A percentile compares a stretch with the other conserved stretches of the same genome.
These are phyloP conservation scores for Ganaspis brasiliensis DNA, from an alignment of 2,888 invertebrate species.

Conservation along the genomic window DNA sequence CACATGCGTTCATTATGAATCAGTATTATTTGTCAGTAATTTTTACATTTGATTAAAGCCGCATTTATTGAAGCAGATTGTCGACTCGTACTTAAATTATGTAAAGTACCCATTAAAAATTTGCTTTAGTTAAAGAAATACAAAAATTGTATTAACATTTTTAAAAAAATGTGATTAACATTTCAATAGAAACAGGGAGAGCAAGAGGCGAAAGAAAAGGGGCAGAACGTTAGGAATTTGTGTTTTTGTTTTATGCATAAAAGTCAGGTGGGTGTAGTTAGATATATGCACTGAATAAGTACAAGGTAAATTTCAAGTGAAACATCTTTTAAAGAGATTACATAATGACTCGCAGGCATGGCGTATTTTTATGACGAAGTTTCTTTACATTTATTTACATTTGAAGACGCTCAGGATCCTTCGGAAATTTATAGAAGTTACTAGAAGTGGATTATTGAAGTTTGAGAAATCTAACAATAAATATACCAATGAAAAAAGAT, in stretches of 20 bases:
- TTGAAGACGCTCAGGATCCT: conserved; percentile 33
- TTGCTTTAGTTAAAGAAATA: neutral
- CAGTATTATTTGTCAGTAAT: conserved; percentile 72
- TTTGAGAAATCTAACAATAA: conserved; percentile 11
- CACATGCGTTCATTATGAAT: conserved; percentile 72
- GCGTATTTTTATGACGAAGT: conserved; percentile 18
- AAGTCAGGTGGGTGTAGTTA: conserved; percentile 1
- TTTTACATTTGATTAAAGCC: conserved; percentile 58
- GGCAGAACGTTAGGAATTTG: neutral
- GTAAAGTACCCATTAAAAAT: no score
- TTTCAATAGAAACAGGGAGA: neutral
- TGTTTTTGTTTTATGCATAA: conserved; percentile 8
- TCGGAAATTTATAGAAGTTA: conserved; percentile 35
- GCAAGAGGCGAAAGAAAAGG: conserved; percentile 23
- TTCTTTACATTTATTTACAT: conserved; percentile 40
- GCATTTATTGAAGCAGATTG: conserved; percentile 68
- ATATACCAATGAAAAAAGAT: neutral
- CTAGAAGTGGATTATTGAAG: neutral
- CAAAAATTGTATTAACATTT: neutral
- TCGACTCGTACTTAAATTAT: conserved; percentile 62
- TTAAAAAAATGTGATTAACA: neutral
- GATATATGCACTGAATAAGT: conserved; percentile 1
- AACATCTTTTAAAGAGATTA: conserved; percentile 20
- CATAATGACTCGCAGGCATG: conserved; percentile 22
- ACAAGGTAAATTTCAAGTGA: conserved; percentile 32